These are phyloP conservation scores for Chelon labrosus DNA, from an alignment of 2,797 vertebrate species.

Conservation along the genomic window DNA sequence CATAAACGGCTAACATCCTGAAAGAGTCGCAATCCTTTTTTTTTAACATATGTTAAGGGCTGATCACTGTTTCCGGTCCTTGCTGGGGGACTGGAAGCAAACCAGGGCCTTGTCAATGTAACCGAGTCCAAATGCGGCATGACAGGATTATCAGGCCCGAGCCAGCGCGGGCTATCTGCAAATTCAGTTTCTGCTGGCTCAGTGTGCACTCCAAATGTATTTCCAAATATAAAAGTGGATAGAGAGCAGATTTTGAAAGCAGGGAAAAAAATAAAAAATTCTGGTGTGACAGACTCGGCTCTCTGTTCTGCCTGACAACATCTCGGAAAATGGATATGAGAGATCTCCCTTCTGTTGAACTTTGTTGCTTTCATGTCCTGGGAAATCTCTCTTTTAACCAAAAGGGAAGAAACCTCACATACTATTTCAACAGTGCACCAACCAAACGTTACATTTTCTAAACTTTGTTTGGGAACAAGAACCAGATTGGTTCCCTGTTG, in stretches of 20 bases:
- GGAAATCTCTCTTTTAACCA: not conserved
- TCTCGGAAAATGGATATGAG: not conserved
- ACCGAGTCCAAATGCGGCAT: slow-evolving; percentile 40
- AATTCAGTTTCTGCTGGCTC: slow-evolving; percentile 16
- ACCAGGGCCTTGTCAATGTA: slow-evolving; percentile 12
- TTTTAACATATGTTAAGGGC: slow-evolving; percentile 42
- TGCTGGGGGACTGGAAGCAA: slow-evolving; percentile 18
- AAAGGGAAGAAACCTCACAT: not conserved
- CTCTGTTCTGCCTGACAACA: not conserved
- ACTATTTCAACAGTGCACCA: not conserved
- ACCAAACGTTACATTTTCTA: too few species aligned
- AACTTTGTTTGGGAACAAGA: too few species aligned
- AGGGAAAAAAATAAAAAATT: slow-evolving; percentile 1
- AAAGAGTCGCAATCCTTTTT: slow-evolving; percentile 32
- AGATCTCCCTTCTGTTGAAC: not conserved
- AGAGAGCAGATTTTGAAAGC: slow-evolving; percentile 34
- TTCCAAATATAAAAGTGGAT: slow-evolving; percentile 13
- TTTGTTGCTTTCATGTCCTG: not conserved
- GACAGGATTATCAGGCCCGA: slow-evolving; percentile 41
- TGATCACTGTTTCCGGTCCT: slow-evolving; percentile 31
- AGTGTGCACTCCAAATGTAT: slow-evolving; percentile 29
- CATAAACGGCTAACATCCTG: slow-evolving; percentile 28
- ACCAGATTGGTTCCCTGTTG: too few species aligned
- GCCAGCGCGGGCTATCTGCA: slow-evolving; percentile 21
- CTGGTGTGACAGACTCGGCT: slow-evolving; percentile 11